Conservation (phyloP, 2,113 vertebrate genomes). For the Corythornis vintsioides region DNA sequence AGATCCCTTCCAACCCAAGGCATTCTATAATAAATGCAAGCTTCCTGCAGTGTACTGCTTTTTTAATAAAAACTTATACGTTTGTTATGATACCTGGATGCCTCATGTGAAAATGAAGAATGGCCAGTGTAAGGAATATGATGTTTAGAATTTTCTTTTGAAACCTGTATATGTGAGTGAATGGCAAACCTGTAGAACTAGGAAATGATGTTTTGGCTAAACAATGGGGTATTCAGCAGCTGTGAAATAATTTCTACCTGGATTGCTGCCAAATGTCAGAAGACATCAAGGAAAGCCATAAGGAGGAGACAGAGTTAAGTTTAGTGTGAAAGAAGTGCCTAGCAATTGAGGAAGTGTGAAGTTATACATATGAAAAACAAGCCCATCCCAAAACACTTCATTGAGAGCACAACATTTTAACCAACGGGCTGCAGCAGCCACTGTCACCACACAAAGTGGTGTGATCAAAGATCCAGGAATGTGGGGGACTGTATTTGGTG, state of each 20-base stretch:
- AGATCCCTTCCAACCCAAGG: too few species aligned
- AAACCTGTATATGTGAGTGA: not conserved
- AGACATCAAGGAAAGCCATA: not conserved
- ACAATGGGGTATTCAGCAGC: not conserved
- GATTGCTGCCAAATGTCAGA: not conserved
- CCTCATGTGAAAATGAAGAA: not conserved
- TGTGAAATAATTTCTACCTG: not conserved
- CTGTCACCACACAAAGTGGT: not conserved
- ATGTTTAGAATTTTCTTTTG: not conserved
- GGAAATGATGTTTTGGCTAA: not conserved
- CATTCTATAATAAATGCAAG: not conserved
- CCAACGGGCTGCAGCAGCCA: not conserved
- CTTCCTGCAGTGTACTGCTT: not conserved
- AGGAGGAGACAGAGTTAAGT: not conserved
- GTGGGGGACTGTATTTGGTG: too few species aligned
- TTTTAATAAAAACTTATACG: not conserved
- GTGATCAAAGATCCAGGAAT: not conserved
- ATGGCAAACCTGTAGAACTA: not conserved
- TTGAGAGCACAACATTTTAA: not conserved
- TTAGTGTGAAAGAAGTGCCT: not conserved
- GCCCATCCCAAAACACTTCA: not conserved
- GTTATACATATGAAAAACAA: accelerated
- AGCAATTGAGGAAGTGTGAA: not conserved
- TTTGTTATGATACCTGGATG: accelerated
- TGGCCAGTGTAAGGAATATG: not conserved